A percentile compares a stretch with the other conserved stretches of the same genome.
Evolutionary conservation across 2,113 vertebrate genomes (phyloP).

Genomic region (Myotis lucifugus): DNA sequence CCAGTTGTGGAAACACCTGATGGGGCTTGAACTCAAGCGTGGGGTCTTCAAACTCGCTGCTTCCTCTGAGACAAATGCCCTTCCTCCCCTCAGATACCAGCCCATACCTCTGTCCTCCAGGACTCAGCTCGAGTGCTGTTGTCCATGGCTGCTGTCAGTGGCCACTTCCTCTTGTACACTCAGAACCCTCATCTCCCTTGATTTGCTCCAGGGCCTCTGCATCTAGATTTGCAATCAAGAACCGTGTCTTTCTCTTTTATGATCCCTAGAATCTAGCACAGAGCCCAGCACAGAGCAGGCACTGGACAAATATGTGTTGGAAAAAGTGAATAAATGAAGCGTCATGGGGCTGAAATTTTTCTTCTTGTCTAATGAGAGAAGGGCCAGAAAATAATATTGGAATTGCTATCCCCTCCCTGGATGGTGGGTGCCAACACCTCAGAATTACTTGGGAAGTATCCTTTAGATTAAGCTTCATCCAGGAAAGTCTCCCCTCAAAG

Average conservation of each 20-base stretch:
- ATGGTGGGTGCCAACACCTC: neutral
- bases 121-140: neutral
- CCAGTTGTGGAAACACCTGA: neutral
- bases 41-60: neutral
- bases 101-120: neutral
- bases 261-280: neutral
- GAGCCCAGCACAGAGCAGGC: neutral
- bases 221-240: neutral
- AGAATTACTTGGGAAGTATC: neutral
- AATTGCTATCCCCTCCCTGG: neutral
- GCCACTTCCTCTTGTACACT: neutral
- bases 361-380: neutral
- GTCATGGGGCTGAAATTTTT: neutral
- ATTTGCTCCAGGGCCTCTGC: neutral
- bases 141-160: fast-evolving
- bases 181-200: neutral
- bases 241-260: neutral
- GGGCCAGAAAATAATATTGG: neutral
- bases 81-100: neutral
- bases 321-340: neutral
- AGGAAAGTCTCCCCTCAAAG: neutral
- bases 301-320: neutral
- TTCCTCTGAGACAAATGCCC: neutral
- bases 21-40: neutral
- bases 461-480: neutral